Conservation (phyloP, 2,797 vertebrate species). For the Sebastes hubbsi region DNA sequence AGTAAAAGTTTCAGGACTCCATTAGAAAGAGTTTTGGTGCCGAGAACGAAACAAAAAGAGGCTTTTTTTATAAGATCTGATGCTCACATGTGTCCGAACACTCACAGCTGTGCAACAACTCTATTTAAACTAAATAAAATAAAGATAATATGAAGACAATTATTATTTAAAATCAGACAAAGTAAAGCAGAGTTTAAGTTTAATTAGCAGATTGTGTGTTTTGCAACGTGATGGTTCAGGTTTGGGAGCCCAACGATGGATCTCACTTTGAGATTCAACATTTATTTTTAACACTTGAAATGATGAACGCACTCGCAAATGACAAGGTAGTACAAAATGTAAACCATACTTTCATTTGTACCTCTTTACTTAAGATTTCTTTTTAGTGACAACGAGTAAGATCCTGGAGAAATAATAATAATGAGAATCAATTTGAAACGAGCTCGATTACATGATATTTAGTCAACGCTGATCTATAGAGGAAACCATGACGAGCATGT, state of each 20-base stretch:
- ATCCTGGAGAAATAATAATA: too few relatives aligned
- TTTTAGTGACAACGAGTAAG: rapidly evolving
- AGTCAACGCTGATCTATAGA: too few relatives aligned
- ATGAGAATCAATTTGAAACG: rapidly evolving
- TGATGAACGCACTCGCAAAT: too few relatives aligned
- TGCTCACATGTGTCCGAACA: neutral
- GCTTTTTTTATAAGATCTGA: neutral
- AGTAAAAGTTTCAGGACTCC: neutral
- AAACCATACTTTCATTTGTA: too few relatives aligned
- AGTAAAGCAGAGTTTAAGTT: neutral
- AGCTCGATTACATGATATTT: too few relatives aligned
- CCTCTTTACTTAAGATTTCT: too few relatives aligned
- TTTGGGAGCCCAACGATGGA: too few relatives aligned
- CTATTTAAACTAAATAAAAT: too few relatives aligned
- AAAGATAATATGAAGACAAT: neutral
- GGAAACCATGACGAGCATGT: too few relatives aligned
- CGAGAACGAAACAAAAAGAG: neutral
- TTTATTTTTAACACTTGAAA: too few relatives aligned
- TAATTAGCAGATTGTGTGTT: neutral
- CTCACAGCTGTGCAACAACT: neutral
- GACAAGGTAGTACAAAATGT: too few relatives aligned
- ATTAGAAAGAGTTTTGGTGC: neutral
- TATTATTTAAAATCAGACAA: neutral
- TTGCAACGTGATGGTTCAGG: neutral
- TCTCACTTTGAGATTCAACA: too few relatives aligned